Evolutionary conservation across 2,797 vertebrate genomes (phyloP).

Genomic region (Karalla daura): DNA sequence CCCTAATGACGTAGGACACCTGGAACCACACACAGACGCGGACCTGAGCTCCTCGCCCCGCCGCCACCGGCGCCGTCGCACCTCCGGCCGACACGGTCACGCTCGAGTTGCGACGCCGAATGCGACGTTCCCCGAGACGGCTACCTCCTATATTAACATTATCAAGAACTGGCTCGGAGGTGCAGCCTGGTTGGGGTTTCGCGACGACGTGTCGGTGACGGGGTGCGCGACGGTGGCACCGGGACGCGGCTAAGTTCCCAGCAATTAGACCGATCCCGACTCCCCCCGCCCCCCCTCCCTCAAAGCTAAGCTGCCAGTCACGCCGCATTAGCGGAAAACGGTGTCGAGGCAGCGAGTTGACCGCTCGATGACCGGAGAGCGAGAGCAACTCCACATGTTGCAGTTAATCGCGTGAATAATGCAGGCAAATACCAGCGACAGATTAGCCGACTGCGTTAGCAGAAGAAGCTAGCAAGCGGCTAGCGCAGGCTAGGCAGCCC

Average conservation of each 20-base stretch:
- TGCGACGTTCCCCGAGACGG: no score
- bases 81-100: no score
- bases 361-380: accelerated
- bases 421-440: neutral
- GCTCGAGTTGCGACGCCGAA: no score
- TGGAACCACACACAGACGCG: conserved; percentile 64
- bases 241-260: conserved; percentile 47
- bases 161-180: no score
- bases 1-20: conserved; percentile 99
- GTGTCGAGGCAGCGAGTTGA: neutral
- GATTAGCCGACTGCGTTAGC: conserved; percentile 52
- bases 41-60: no score
- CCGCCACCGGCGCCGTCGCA: no score
- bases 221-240: neutral
- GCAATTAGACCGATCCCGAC: conserved; percentile 78
- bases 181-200: neutral
- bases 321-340: neutral
- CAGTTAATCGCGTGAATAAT: accelerated
- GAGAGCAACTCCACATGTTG: accelerated
- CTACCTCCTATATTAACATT: no score
- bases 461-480: conserved; percentile 44
- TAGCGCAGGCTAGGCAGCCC: conserved; percentile 65
- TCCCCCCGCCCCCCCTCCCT: no score
- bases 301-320: conserved; percentile 39
- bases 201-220: neutral